phyloP scores from a whole-genome alignment of 1,140 invertebrate species.

The Diabrotica undecimpunctata region DNA sequence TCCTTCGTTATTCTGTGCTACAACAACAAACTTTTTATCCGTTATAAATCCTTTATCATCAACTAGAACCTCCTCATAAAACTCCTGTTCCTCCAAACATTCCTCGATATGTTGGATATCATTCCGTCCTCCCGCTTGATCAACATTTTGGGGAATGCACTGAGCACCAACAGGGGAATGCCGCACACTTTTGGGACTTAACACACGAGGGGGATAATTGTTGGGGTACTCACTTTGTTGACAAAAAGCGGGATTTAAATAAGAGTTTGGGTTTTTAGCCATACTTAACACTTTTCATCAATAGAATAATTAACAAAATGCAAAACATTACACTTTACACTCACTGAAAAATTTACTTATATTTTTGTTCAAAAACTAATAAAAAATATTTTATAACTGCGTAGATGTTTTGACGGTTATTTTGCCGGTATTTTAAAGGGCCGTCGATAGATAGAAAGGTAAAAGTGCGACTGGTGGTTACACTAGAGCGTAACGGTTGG shows the following conservation, averaged over 20 bases:
- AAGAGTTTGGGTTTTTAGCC: conserved; percentile 48
- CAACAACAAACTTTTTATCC: conserved; percentile 43
- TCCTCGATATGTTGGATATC: conserved; percentile 25
- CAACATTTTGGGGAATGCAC: conserved; percentile 26
- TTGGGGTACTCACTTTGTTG: conserved; percentile 65
- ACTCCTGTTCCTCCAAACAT: conserved; percentile 43
- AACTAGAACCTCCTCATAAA: conserved; percentile 47
- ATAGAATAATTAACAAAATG: not conserved
- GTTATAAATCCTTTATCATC: conserved; percentile 43
- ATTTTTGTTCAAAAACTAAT: not conserved
- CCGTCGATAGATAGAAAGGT: conserved; percentile 27
- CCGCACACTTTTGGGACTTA: conserved; percentile 42
- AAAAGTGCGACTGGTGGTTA: conserved; percentile 36
- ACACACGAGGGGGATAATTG: conserved; percentile 46
- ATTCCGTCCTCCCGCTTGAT: conserved; percentile 22
- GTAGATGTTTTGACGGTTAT: conserved; percentile 10
- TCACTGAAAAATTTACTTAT: not conserved
- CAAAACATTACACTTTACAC: not conserved
- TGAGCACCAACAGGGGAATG: conserved; percentile 43
- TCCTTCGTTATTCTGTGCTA: conserved; percentile 35
- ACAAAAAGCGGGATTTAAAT: conserved; percentile 74
- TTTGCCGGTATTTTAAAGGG: conserved; percentile 13
- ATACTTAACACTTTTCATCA: conserved; percentile 17
- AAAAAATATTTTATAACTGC: conserved; percentile 6
- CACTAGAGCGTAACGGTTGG: conserved; percentile 39